A percentile compares a stretch with the other conserved stretches of the same genome.
These are phyloP conservation scores for Euspilapteryx auroguttella DNA, from an alignment of 2,888 invertebrate genomes.

Conservation along the genomic window DNA sequence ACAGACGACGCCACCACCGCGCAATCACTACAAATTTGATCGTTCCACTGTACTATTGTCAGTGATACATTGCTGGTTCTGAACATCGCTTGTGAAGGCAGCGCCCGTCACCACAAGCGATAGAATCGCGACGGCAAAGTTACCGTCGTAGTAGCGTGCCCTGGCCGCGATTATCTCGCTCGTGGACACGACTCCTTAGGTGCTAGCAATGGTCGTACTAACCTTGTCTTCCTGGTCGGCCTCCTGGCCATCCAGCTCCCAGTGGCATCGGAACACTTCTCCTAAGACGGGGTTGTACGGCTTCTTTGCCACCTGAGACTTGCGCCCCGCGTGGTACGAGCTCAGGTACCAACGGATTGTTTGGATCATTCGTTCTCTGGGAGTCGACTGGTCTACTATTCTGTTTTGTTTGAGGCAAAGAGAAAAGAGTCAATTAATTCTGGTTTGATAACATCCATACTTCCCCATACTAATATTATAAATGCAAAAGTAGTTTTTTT, in stretches of 20 bases:
- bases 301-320: slow-evolving; percentile 96
- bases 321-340: slow-evolving; percentile 97
- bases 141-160: too few species aligned
- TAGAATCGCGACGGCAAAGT: too few species aligned
- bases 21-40: too few species aligned
- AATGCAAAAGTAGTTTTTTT: too few species aligned
- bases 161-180: too few species aligned
- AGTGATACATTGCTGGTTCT: too few species aligned
- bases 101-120: too few species aligned
- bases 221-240: not conserved
- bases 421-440: not conserved
- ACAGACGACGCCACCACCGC: too few species aligned
- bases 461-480: not conserved
- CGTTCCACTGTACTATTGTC: too few species aligned
- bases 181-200: too few species aligned
- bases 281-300: slow-evolving; percentile 99
- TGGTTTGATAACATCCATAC: not conserved
- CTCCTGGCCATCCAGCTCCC: slow-evolving; percentile 64
- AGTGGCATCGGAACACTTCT: slow-evolving; percentile 90
- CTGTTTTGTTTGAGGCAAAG: slow-evolving; percentile 40
- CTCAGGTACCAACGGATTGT: slow-evolving; percentile 96
- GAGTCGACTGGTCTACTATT: slow-evolving; percentile 85
- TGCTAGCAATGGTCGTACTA: too few species aligned
- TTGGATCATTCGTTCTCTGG: slow-evolving; percentile 90
- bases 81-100: too few species aligned